Base-by-base conservation (phyloP, 2,888 invertebrate genomes). In the Nesidiocoris tenuis region DNA sequence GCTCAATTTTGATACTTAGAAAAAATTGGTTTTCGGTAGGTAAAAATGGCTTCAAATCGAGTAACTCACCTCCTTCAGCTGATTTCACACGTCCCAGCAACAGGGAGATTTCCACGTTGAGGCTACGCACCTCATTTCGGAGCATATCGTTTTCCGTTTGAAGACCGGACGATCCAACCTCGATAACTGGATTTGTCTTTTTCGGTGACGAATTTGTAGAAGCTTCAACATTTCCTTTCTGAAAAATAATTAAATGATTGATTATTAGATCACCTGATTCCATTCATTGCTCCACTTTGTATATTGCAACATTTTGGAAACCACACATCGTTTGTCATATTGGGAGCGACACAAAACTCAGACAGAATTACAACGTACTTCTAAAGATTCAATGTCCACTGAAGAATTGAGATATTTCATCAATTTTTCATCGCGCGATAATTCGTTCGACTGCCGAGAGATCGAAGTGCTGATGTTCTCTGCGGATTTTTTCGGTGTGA, bases 71-170 rank as follows among this genome's bases (percentile, higher is more conserved):
- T 81, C 83, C 83, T 80, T 86, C 85, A 56, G 85, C 83, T 63
- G 83, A 83, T 80, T 85, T 85, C 9, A 84, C 84, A 77, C 86
- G 82, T 76, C 84, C 82, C 19, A 86, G 82, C 5, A 86, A 81
- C 66, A 85, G 81, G 1, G 85, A 82, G 81, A 87, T 83, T 80
- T 87, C 87, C 79, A 85, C 84, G 79, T 86, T 86, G 1, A 87
- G 82, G 64, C 85, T 85, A 56, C 84, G 81, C 16, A 87, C 83
- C 82, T 87, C 87, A 81, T 84, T 86, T 79, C 84, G 84, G 70
- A 87, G 82, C 76, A 85, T 80, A 61, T 77, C 78, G 80, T 81
- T 81, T 80, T 82, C 82, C 76, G 19, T 54, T 72, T 72, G 72
- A 39, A 72, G 25, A 18, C 16, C 1, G 22, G 39, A 39, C 39